Percentiles rank a stretch among this genome's conserved stretches.
phyloP scores from a whole-genome alignment of 1,140 invertebrate genomes.

The Lucilia cuprina region DNA sequence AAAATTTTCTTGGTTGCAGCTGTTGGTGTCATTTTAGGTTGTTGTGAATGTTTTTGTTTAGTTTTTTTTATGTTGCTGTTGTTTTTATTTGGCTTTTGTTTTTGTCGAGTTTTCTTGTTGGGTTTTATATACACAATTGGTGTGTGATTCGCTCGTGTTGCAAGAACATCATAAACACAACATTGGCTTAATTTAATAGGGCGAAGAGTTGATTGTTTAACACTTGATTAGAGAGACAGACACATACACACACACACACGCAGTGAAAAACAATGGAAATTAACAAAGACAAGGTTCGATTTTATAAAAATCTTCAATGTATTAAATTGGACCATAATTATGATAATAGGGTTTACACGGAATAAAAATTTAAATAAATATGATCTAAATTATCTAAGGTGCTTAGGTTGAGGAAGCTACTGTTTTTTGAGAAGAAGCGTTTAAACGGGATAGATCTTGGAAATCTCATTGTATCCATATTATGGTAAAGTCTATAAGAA shows the following conservation, averaged over 20 bases:
- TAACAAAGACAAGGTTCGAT: no score
- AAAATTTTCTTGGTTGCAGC: slow-evolving; percentile 43
- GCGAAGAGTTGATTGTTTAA: slow-evolving; percentile 33
- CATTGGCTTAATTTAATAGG: slow-evolving; percentile 31
- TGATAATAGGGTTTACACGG: no score
- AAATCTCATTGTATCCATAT: no score
- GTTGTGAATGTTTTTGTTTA: slow-evolving; percentile 9
- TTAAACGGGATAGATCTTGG: no score
- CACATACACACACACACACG: neutral
- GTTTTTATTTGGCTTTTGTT: slow-evolving; percentile 10
- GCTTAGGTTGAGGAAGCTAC: no score
- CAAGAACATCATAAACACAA: slow-evolving; percentile 26
- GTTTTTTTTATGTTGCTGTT: slow-evolving; percentile 23
- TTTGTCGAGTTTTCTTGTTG: slow-evolving; percentile 3
- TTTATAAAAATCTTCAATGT: no score
- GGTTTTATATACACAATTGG: neutral
- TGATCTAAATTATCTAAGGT: no score
- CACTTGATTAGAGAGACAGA: slow-evolving; percentile 22
- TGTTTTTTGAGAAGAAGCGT: no score
- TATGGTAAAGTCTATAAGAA: no score
- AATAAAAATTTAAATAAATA: no score
- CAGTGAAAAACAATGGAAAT: no score
- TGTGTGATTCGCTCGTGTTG: slow-evolving; percentile 33
- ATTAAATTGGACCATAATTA: no score
- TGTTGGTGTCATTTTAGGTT: slow-evolving; percentile 39